Conservation (phyloP, 2,888 invertebrate species). For the Lutraria lutraria region DNA sequence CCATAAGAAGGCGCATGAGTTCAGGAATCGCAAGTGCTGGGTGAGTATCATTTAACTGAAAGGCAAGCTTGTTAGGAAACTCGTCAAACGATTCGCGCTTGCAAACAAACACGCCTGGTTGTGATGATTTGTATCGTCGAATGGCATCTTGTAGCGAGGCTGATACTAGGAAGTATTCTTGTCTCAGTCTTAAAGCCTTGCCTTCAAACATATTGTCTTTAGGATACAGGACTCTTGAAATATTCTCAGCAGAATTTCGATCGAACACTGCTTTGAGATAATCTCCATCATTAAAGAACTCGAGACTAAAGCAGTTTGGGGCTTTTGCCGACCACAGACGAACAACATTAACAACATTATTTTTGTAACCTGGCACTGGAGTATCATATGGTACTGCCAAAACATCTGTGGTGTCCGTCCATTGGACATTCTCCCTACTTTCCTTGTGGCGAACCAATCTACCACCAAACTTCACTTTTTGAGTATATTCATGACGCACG, state of each 20-base stretch:
- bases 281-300: constrained; percentile 99
- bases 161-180: constrained; percentile 99
- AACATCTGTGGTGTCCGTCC: constrained; percentile 96
- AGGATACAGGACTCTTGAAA: constrained; percentile 98
- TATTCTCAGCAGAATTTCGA: constrained; percentile 98
- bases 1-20: constrained; percentile 95
- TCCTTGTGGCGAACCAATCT: constrained; percentile 93
- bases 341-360: constrained; percentile 98
- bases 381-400: constrained; percentile 99
- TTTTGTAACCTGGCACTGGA: constrained; percentile 98
- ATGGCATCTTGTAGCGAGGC: constrained; percentile 98
- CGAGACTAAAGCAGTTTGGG: constrained; percentile 96
- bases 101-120: constrained; percentile 90
- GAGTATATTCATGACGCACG: constrained; percentile 98
- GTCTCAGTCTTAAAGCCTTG: constrained; percentile 98
- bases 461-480: constrained; percentile 98
- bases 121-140: constrained; percentile 96
- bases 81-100: constrained; percentile 92
- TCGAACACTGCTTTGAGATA: constrained; percentile 99
- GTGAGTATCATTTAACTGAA: constrained; percentile 99
- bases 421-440: constrained; percentile 92
- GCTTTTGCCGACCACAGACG: constrained; percentile 99
- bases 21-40: constrained; percentile 99
- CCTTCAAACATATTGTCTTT: constrained; percentile 99
- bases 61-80: constrained; percentile 96